phyloP scores from a whole-genome alignment of 2,797 vertebrate genomes.

The Sebastolobus alascanus region DNA sequence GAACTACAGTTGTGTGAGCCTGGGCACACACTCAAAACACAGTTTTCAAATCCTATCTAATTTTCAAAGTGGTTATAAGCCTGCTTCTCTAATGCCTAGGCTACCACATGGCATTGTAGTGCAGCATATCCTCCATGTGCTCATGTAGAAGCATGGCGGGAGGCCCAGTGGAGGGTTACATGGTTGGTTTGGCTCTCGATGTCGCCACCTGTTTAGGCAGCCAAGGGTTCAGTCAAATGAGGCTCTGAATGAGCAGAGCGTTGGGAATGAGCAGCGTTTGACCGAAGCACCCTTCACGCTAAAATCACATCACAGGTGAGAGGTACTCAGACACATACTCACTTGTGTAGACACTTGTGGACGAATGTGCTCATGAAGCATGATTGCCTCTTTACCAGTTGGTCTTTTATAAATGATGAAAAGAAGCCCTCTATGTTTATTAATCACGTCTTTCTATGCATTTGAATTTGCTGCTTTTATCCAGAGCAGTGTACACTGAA shows the following conservation, averaged over 20 bases:
- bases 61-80: constrained; percentile 33
- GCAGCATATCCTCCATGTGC: constrained; percentile 48
- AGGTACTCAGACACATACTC: constrained; percentile 69
- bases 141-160: constrained; percentile 33
- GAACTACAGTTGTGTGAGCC: not conserved
- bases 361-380: constrained; percentile 51
- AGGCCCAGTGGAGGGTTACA: constrained; percentile 54
- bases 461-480: constrained; percentile 22
- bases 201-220: constrained; percentile 72
- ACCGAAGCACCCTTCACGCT: constrained; percentile 80
- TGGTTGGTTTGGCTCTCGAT: constrained; percentile 66
- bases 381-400: constrained; percentile 62
- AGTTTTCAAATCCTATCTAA: constrained; percentile 41
- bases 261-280: constrained; percentile 69
- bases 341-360: constrained; percentile 64
- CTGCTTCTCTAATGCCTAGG: constrained; percentile 20
- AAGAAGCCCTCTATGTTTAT: constrained; percentile 29
- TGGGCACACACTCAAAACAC: constrained; percentile 8
- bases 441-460: constrained; percentile 5
- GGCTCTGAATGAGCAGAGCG: constrained; percentile 60
- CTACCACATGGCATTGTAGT: constrained; percentile 27
- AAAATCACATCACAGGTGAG: constrained; percentile 78
- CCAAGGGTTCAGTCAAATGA: constrained; percentile 73
- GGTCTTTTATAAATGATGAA: constrained; percentile 55
- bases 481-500: not conserved